These are phyloP conservation scores for Aldabrachelys gigantea DNA, from an alignment of 2,113 vertebrate genomes.

Conservation along the genomic window DNA sequence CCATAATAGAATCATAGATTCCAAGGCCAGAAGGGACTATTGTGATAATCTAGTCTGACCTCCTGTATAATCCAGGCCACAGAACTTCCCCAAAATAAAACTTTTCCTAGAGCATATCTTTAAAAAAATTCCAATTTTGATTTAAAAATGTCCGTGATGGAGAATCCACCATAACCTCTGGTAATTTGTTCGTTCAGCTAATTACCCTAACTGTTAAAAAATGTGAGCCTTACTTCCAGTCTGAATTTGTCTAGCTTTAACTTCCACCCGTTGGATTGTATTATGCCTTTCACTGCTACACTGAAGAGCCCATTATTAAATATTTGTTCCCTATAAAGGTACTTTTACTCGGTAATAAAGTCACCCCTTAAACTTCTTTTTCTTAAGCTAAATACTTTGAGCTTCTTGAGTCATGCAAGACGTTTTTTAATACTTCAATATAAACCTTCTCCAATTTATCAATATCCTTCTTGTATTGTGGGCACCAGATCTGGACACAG, in stretches of 20 bases:
- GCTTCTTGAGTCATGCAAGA: neutral
- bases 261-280: neutral
- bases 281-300: neutral
- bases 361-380: neutral
- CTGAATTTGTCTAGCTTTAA: neutral
- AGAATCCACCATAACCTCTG: neutral
- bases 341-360: neutral
- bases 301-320: neutral
- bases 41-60: neutral
- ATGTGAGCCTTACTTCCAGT: neutral
- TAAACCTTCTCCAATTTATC: neutral
- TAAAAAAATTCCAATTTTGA: neutral
- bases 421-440: neutral
- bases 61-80: neutral
- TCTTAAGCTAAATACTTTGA: neutral
- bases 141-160: neutral
- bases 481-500: neutral
- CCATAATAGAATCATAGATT: neutral
- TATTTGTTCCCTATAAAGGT: neutral
- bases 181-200: neutral
- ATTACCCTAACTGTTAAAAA: neutral
- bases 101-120: neutral
- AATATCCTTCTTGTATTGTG: neutral
- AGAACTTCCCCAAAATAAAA: neutral
- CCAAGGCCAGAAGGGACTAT: neutral